Conservation (phyloP, 1,140 invertebrate genomes). For the Aphis craccivora region DNA sequence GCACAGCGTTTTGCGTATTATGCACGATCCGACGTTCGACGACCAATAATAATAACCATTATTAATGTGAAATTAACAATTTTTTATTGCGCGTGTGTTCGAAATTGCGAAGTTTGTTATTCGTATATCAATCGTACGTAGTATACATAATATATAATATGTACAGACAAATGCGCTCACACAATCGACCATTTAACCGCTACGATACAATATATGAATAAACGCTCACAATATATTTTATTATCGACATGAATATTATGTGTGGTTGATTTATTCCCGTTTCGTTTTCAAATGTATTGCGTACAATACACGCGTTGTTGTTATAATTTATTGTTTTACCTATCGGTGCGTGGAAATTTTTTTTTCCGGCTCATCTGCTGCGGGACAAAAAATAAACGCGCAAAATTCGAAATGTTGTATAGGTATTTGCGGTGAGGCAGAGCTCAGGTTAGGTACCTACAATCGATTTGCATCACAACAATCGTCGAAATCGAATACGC, state of each 20-base stretch:
- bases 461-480: neutral
- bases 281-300: neutral
- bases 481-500: neutral
- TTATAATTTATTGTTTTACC: conserved; percentile 18
- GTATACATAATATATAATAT: neutral
- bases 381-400: neutral
- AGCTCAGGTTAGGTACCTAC: neutral
- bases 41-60: neutral
- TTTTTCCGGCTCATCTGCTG: neutral
- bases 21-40: neutral
- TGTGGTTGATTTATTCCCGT: neutral
- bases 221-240: neutral
- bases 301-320: neutral
- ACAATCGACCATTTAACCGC: neutral
- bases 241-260: neutral
- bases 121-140: neutral
- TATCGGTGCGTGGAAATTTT: neutral
- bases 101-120: neutral
- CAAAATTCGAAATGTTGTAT: neutral
- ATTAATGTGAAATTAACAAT: neutral
- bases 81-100: neutral
- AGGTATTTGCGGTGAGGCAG: neutral
- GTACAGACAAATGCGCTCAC: neutral
- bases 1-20: neutral
- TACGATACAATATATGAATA: neutral